Conservation (phyloP, 2,113 vertebrate species). For the Columba janthina region DNA sequence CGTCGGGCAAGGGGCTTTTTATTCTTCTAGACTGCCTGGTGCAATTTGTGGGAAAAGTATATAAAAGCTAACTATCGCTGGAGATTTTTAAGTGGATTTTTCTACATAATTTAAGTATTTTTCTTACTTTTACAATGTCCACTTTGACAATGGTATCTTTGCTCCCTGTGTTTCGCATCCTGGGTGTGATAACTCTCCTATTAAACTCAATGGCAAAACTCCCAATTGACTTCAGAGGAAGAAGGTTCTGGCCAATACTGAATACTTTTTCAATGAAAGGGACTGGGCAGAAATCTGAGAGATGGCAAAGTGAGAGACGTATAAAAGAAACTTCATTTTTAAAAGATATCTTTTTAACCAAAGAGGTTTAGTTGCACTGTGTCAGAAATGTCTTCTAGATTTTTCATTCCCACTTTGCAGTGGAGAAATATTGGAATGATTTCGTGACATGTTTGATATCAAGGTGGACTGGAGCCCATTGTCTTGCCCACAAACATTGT, state of each 20-base stretch:
- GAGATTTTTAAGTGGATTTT: neutral
- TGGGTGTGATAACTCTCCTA: neutral
- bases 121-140: neutral
- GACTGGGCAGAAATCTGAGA: neutral
- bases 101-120: neutral
- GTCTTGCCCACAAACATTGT: neutral
- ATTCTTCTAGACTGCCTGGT: neutral
- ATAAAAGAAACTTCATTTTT: neutral
- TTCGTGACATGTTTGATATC: neutral
- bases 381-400: neutral
- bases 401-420: neutral
- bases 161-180: neutral
- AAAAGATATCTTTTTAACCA: neutral
- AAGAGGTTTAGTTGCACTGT: neutral
- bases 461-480: neutral
- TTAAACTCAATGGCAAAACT: slow-evolving; percentile 23
- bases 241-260: neutral
- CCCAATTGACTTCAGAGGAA: neutral
- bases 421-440: neutral
- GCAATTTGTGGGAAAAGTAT: neutral
- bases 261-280: neutral
- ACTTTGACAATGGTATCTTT: neutral
- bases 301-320: neutral
- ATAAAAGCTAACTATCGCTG: neutral
- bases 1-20: neutral